phyloP scores from a whole-genome alignment of 2,113 vertebrate genomes.

The Hemichromis elongatus region DNA sequence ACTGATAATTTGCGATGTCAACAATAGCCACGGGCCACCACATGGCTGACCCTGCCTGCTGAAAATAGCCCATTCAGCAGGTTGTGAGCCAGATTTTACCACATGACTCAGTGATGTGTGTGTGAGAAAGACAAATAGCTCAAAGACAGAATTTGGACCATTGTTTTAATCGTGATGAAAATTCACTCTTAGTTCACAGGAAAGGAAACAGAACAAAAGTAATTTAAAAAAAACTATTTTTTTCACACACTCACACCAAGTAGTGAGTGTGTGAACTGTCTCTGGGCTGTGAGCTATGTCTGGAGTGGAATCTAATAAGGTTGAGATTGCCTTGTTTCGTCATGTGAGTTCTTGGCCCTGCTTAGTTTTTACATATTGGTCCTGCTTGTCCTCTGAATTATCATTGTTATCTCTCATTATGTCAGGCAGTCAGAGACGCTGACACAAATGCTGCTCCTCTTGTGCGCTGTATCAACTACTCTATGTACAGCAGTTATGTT shows the following conservation, averaged over 20 bases:
- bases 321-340: not conserved
- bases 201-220: not conserved
- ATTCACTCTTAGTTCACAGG: not conserved
- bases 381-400: constrained; percentile 14
- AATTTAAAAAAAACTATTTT: accelerated
- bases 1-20: constrained; percentile 37
- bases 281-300: not conserved
- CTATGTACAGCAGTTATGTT: constrained; percentile 30
- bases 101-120: not conserved
- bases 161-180: not conserved
- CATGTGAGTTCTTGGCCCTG: not conserved
- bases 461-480: not conserved
- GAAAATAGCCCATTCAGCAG: constrained; percentile 20
- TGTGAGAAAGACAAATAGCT: not conserved
- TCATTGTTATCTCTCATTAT: constrained; percentile 43
- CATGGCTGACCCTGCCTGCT: constrained; percentile 15
- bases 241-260: not conserved
- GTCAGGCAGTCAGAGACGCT: constrained; percentile 16
- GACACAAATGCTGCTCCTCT: constrained; percentile 30
- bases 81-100: not conserved
- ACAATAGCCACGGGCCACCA: constrained; percentile 5
- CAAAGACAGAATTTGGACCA: not conserved
- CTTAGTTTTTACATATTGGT: not conserved
- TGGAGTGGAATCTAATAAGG: not conserved
- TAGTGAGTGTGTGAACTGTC: not conserved